Conservation (phyloP, 2,113 vertebrate genomes). For the Calidris pugnax region DNA sequence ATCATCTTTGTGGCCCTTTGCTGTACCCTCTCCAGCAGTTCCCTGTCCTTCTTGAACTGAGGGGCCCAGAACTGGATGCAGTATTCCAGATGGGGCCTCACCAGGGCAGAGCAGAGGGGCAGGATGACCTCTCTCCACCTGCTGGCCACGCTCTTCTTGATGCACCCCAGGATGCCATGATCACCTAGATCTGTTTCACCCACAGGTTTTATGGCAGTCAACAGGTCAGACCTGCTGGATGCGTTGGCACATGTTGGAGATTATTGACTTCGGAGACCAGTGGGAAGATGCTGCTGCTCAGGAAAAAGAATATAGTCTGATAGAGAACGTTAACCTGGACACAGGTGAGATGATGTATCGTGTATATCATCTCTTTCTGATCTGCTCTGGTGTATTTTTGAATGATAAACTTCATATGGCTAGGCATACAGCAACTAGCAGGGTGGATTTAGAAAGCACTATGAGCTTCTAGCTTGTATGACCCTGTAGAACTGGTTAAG, state of each 20-base stretch:
- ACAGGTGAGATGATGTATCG: constrained; percentile 68
- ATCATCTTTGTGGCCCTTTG: no score
- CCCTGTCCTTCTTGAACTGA: no score
- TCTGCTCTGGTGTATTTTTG: not conserved
- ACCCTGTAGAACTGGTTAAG: not conserved
- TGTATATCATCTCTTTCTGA: not conserved
- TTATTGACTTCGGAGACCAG: constrained; percentile 78
- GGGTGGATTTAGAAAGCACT: not conserved
- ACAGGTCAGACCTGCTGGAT: constrained; percentile 87
- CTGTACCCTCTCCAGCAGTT: no score
- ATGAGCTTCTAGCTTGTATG: not conserved
- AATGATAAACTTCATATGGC: not conserved
- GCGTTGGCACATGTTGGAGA: constrained; percentile 91
- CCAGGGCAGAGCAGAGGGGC: no score
- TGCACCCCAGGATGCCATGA: no score
- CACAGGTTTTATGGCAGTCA: constrained; percentile 90
- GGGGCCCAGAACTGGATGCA: no score
- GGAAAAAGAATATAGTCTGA: constrained; percentile 75
- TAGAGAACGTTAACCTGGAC: constrained; percentile 74
- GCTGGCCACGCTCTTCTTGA: no score
- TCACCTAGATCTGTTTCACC: not conserved
- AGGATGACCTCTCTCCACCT: no score
- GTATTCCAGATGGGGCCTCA: no score
- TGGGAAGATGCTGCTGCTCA: constrained; percentile 71
- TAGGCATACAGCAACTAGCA: not conserved